Evolutionary conservation across 1,140 invertebrate species (phyloP).

Genomic region (Trinorchestia longiramus): DNA sequence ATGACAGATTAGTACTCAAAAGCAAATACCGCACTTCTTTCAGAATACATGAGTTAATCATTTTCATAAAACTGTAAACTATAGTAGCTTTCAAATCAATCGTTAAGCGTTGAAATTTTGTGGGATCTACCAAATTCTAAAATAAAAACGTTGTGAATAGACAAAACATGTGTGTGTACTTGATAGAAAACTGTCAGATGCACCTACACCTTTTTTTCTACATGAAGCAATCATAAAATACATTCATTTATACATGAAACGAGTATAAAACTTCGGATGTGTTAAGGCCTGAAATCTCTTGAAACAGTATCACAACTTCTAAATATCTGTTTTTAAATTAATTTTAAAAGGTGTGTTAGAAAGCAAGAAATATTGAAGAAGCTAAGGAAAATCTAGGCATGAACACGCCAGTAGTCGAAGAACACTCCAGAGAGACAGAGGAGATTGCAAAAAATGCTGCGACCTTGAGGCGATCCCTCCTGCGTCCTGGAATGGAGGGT

Average conservation of each 20-base stretch:
- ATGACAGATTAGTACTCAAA: background rate
- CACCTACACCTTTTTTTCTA: too few species aligned
- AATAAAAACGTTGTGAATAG: too few species aligned
- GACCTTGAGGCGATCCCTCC: constrained; percentile 5
- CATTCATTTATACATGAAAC: background rate
- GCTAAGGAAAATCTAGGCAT: background rate
- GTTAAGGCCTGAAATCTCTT: background rate
- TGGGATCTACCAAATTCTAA: background rate
- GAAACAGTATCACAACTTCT: background rate
- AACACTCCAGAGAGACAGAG: background rate
- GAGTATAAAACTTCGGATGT: background rate
- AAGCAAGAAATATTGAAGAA: background rate
- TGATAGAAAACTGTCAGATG: too few species aligned
- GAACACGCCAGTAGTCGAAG: background rate
- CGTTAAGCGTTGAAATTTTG: background rate
- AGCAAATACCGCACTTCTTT: background rate
- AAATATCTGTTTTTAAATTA: background rate
- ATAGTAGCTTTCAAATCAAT: background rate
- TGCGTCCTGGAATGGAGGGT: constrained; percentile 16
- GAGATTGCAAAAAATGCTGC: background rate
- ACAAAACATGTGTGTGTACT: too few species aligned
- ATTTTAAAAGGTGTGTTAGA: background rate
- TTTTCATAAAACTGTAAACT: background rate
- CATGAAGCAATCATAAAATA: background rate
- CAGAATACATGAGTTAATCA: background rate